Evolutionary conservation across 2,888 invertebrate species (phyloP).

Genomic region (Hirtodrosophila trivittata): DNA sequence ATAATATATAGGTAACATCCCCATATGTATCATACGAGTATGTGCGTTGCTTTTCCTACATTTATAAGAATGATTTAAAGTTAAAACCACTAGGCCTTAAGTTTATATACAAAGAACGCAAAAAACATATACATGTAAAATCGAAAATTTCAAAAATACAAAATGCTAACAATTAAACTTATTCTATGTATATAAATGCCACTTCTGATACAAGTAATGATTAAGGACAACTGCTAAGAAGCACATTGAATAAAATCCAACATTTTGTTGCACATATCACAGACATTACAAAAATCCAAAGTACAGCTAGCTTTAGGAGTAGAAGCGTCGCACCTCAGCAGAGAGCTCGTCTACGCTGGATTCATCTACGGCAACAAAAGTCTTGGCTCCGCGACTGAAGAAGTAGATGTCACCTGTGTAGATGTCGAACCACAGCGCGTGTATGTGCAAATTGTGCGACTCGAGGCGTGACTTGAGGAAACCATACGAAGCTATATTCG

Average conservation of each 20-base stretch:
- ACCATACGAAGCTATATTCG: conserved; percentile 96
- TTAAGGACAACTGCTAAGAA: conserved; percentile 17
- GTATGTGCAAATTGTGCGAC: conserved; percentile 92
- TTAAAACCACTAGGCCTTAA: conserved; percentile 56
- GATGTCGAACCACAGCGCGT: conserved; percentile 98
- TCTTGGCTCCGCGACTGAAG: conserved; percentile 94
- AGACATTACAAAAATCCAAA: conserved; percentile 62
- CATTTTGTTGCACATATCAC: conserved; percentile 68
- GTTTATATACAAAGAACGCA: conserved; percentile 61
- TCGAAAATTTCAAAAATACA: conserved; percentile 60
- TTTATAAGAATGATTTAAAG: conserved; percentile 62
- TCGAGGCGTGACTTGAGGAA: conserved; percentile 93
- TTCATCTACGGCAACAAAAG: conserved; percentile 94
- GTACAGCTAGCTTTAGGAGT: conserved; percentile 85
- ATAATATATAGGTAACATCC: conserved; percentile 33
- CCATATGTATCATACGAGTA: conserved; percentile 29
- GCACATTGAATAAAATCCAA: conserved; percentile 43
- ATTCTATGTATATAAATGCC: conserved; percentile 55
- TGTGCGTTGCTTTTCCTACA: conserved; percentile 67
- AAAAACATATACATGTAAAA: conserved; percentile 43
- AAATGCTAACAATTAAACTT: conserved; percentile 48
- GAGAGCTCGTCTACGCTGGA: conserved; percentile 89
- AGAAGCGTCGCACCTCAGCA: conserved; percentile 91
- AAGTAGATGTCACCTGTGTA: conserved; percentile 98
- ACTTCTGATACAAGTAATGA: conserved; percentile 35